Base-by-base conservation (phyloP, 1,140 invertebrate genomes). In the Psilanteris sp. region DNA sequence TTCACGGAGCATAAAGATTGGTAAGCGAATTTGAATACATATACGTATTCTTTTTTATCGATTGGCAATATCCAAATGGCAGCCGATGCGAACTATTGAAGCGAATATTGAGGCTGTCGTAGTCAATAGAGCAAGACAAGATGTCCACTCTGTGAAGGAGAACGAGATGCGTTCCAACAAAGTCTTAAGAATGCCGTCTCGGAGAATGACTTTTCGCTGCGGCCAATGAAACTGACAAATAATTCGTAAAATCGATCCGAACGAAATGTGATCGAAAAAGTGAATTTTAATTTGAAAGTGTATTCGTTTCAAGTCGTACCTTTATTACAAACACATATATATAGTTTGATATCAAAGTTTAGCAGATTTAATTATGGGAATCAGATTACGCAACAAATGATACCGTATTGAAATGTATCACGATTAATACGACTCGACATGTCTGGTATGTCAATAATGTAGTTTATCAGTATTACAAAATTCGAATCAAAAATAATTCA, bases 111-210 rank as follows among this genome's bases (percentile, higher is more conserved):
- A 54, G 50, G 20, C 37, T 66, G 34, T 43, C 46, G 37, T 32
- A 52, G 16, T 66, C 32, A 66, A 66, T 39, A 39, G 59, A 66
- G 46, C 61, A 36, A 44, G 39, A 54, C 61, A 62, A 62, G 59
- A 50, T 50, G 59, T 44, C 61, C 61, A 66, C 46, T 54, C 37
- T 29, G 9, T 14, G 59, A 62, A 62, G 59, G 34, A 50, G 59
- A 50, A 62, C 44, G 44, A 50, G 59, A 50, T 62, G 59, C 31
- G 22, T 31, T 50, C 24, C 24, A 48, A 16, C 16, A 24, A 7
- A 14, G 22, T 18, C 48, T 54, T 29, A 48, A 43, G 44, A 64
- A 64, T 48, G 43, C 24, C 22, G 48, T 54, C 61, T 54, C 36
- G 36, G 37, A 26, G 37, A 66, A 66, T 44, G 31, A 54, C 39